Percentiles rank a stretch among this genome's conserved stretches.
phyloP scores from a whole-genome alignment of 2,888 invertebrate genomes.

The Barypeithes pellucidus region DNA sequence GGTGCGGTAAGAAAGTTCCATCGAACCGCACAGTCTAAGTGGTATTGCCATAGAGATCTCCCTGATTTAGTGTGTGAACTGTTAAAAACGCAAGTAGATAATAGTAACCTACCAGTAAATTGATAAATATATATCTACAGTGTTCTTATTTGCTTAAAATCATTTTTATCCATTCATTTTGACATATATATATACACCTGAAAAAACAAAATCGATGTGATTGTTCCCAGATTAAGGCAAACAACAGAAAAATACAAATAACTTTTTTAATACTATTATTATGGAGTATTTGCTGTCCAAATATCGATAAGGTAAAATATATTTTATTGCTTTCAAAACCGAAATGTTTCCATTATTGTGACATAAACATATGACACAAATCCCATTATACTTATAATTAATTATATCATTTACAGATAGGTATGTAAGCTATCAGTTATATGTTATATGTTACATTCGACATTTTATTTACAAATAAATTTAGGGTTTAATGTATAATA shows the following conservation, averaged over 20 bases:
- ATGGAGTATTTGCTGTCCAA: neutral
- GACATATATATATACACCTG: too few relatives aligned
- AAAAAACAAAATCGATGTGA: neutral
- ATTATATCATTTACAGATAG: constrained; percentile 34
- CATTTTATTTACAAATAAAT: constrained; percentile 18
- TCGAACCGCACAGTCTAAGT: too few relatives aligned
- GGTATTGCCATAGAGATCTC: too few relatives aligned
- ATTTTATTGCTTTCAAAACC: neutral
- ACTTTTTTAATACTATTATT: neutral
- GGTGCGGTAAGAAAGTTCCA: neutral
- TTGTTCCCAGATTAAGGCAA: neutral
- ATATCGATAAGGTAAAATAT: neutral
- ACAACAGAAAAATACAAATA: neutral
- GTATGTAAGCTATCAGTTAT: constrained; percentile 13
- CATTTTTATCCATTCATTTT: too few relatives aligned
- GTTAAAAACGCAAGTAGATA: too few relatives aligned
- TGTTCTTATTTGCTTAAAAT: too few relatives aligned
- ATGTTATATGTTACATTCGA: constrained; percentile 26
- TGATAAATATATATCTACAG: too few relatives aligned
- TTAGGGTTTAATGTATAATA: neutral
- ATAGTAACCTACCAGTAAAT: too few relatives aligned
- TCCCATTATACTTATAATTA: constrained; percentile 9
- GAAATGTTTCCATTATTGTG: constrained; percentile 24
- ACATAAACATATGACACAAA: neutral
- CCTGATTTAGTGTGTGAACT: too few relatives aligned